Percentiles rank a stretch among this genome's conserved stretches.
Evolutionary conservation across 92 coral and sea anemone genomes (phyloP).

Genomic region (Anthopleura xanthogrammica): DNA sequence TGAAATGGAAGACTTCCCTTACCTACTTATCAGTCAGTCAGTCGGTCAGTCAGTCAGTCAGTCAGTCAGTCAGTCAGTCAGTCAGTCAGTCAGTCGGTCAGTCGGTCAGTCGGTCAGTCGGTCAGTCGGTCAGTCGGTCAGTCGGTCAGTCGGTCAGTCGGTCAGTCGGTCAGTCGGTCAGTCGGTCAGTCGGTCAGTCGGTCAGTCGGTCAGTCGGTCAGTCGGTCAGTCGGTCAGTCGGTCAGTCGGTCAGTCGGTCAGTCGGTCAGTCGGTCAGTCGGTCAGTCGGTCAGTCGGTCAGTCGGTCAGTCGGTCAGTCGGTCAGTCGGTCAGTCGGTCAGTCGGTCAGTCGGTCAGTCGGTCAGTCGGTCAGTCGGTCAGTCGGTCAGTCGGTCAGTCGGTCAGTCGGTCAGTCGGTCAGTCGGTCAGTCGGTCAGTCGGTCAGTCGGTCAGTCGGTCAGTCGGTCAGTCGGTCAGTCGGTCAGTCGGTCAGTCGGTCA

Average conservation of each 20-base stretch:
- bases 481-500: not conserved
- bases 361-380: not conserved
- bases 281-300: not conserved
- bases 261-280: not conserved
- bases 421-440: not conserved
- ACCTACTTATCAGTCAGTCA: not conserved
- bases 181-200: not conserved
- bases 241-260: not conserved
- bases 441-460: not conserved
- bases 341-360: not conserved
- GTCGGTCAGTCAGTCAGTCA: too few relatives aligned
- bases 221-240: not conserved
- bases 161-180: not conserved
- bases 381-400: not conserved
- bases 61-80: not conserved
- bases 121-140: not conserved
- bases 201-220: not conserved
- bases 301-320: not conserved
- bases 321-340: not conserved
- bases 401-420: not conserved
- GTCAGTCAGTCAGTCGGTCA: not conserved
- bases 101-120: not conserved
- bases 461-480: not conserved
- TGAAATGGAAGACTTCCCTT: not conserved
- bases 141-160: not conserved